Percentiles rank a stretch among this genome's conserved stretches.
Evolutionary conservation across 1,140 invertebrate species (phyloP).

Genomic region (Diploscapter pachys): DNA sequence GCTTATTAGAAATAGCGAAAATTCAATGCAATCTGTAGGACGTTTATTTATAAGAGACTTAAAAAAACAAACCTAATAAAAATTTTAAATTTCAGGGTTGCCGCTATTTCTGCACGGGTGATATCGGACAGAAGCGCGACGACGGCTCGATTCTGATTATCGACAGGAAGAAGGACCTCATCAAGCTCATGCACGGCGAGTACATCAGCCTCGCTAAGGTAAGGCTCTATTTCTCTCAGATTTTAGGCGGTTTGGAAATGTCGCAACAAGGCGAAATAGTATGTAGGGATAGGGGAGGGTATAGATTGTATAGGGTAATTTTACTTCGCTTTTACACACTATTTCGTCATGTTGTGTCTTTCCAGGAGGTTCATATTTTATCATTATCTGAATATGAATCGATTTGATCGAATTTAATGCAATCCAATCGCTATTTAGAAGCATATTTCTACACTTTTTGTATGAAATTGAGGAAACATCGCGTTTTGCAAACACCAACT

Average conservation of each 20-base stretch:
- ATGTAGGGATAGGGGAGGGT: background rate
- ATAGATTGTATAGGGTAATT: background rate
- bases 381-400: background rate
- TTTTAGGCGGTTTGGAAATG: too few relatives aligned
- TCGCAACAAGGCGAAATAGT: too few relatives aligned
- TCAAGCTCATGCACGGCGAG: constrained; percentile 93
- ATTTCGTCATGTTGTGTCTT: too few relatives aligned
- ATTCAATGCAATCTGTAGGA: too few relatives aligned
- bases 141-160: constrained; percentile 94
- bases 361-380: too few relatives aligned
- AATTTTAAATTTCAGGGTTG: constrained; percentile 31
- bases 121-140: constrained; percentile 85
- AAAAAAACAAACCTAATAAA: background rate
- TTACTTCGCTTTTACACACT: background rate
- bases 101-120: constrained; percentile 88
- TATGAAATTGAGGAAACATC: too few relatives aligned
- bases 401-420: background rate
- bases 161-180: constrained; percentile 94
- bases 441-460: background rate
- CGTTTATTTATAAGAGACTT: too few relatives aligned
- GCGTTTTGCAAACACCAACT: background rate
- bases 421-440: background rate
- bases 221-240: background rate
- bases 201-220: constrained; percentile 69
- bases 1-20: too few relatives aligned